Percentiles rank a stretch among this genome's conserved stretches.
These are phyloP conservation scores for Trissolcus brochymenae DNA, from an alignment of 2,888 invertebrate genomes.

Conservation along the genomic window DNA sequence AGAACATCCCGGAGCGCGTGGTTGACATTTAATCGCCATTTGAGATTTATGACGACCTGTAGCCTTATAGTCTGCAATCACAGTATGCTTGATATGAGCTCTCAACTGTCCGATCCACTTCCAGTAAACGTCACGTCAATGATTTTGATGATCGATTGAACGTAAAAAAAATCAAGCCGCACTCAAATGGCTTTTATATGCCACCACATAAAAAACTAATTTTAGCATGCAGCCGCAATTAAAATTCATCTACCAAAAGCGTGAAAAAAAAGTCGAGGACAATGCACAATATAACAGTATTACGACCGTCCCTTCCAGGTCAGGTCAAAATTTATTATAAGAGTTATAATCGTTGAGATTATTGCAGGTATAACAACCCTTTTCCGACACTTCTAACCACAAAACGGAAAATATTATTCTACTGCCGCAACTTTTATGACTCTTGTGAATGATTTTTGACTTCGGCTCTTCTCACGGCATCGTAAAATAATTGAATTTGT, in stretches of 20 bases:
- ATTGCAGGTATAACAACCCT: slow-evolving; percentile 45
- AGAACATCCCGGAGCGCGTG: slow-evolving; percentile 61
- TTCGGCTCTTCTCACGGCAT: slow-evolving; percentile 24
- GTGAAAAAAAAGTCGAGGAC: neutral
- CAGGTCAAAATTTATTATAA: slow-evolving; percentile 39
- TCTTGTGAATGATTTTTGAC: slow-evolving; percentile 42
- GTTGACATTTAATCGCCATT: slow-evolving; percentile 74
- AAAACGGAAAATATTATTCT: slow-evolving; percentile 44
- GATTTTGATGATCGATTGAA: slow-evolving; percentile 33
- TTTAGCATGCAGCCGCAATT: neutral
- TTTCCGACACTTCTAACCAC: slow-evolving; percentile 45
- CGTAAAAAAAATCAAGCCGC: slow-evolving; percentile 24
- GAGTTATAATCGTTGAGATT: slow-evolving; percentile 36
- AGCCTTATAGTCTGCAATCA: slow-evolving; percentile 63
- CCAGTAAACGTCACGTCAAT: slow-evolving; percentile 60
- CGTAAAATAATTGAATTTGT: slow-evolving; percentile 45
- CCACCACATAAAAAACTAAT: slow-evolving; percentile 9
- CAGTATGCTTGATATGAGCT: slow-evolving; percentile 56
- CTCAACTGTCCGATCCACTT: slow-evolving; percentile 64
- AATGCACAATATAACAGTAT: slow-evolving; percentile 23
- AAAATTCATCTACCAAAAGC: slow-evolving; percentile 1
- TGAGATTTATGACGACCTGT: slow-evolving; percentile 72
- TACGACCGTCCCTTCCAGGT: slow-evolving; percentile 6
- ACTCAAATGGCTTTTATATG: slow-evolving; percentile 18
- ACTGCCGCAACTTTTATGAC: slow-evolving; percentile 49